These are phyloP conservation scores for Rousettus leschenaultii DNA, from an alignment of 2,113 vertebrate genomes.

Conservation along the genomic window DNA sequence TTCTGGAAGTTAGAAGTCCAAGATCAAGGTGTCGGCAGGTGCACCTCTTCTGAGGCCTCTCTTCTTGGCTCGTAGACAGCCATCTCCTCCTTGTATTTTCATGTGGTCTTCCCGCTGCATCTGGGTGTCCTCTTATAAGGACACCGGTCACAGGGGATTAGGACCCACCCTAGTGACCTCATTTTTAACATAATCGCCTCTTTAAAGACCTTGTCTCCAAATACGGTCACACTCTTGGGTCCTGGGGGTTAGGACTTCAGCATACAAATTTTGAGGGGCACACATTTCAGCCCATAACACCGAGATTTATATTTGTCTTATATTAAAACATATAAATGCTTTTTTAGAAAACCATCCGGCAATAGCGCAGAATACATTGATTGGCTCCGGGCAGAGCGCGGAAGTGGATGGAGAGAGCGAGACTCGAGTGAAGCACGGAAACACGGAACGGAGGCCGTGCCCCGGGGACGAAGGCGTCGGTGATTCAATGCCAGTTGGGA, in stretches of 20 bases:
- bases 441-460: rapidly evolving
- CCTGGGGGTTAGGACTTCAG: not conserved
- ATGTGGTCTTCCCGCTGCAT: not conserved
- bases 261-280: not conserved
- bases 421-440: rapidly evolving
- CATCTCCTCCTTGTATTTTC: not conserved
- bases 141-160: not conserved
- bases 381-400: not conserved
- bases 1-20: not conserved
- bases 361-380: not conserved
- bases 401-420: not conserved
- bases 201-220: not conserved
- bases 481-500: not conserved
- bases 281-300: not conserved
- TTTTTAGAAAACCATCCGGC: not conserved
- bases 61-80: not conserved
- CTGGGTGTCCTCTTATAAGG: not conserved
- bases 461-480: rapidly evolving
- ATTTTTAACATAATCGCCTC: not conserved
- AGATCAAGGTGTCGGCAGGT: not conserved
- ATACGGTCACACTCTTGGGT: not conserved
- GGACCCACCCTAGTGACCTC: not conserved
- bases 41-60: not conserved
- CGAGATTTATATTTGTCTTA: not conserved
- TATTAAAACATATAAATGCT: not conserved